Evolutionary conservation across 2,113 vertebrate species (phyloP).

Genomic region (Seriola rivoliana): DNA sequence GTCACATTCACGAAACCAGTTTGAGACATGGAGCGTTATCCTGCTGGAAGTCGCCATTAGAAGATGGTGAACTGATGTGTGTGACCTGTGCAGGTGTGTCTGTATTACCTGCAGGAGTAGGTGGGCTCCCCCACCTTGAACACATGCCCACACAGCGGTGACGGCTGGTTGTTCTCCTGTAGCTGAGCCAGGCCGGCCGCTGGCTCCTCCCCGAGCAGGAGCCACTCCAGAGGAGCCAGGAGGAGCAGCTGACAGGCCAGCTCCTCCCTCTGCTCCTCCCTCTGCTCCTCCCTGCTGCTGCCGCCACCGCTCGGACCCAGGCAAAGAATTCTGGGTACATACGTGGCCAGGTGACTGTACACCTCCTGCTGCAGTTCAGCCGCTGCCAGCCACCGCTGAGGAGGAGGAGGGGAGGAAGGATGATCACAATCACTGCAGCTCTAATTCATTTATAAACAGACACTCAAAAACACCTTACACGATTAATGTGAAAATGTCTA

Average conservation of each 20-base stretch:
- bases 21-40: no score
- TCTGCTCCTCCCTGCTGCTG: conserved; percentile 86
- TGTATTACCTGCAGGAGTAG: conserved; percentile 94
- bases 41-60: no score
- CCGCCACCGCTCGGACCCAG: conserved; percentile 85
- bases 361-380: conserved; percentile 91
- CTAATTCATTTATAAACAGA: no score
- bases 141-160: conserved; percentile 95
- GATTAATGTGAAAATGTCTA: no score
- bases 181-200: conserved; percentile 89
- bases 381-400: conserved; percentile 92
- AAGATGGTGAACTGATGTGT: no score
- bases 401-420: conserved; percentile 36
- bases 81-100: background rate
- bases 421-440: no score
- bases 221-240: conserved; percentile 95
- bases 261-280: conserved; percentile 94
- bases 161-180: conserved; percentile 92
- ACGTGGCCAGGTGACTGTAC: conserved; percentile 91
- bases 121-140: conserved; percentile 99
- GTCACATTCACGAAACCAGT: no score
- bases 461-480: no score
- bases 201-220: conserved; percentile 94
- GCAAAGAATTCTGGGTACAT: conserved; percentile 95
- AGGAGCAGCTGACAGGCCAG: conserved; percentile 91